Percentiles rank a stretch among this genome's conserved stretches.
Conservation (phyloP, 2,888 invertebrate genomes). For the Heliconius ethilla region DNA sequence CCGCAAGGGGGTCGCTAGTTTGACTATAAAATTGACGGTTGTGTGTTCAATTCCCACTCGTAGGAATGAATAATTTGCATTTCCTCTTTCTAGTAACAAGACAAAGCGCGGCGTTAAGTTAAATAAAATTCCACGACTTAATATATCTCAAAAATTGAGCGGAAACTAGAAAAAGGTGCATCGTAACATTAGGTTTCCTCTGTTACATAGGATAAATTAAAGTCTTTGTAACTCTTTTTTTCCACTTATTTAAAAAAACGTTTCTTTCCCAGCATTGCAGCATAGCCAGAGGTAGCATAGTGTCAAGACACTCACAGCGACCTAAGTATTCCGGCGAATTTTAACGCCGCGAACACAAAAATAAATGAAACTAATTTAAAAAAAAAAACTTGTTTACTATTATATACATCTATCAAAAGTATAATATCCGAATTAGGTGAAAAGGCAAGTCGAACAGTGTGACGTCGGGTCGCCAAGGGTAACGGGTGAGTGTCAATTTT, state of each 20-base stretch:
- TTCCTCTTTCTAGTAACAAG: background rate
- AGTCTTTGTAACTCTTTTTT: too few relatives aligned
- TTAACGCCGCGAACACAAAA: background rate
- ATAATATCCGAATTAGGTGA: constrained; percentile 6
- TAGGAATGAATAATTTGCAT: background rate
- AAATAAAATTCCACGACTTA: too few relatives aligned
- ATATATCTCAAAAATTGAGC: too few relatives aligned
- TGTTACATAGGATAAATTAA: background rate
- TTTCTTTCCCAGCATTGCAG: too few relatives aligned
- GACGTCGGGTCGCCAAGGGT: constrained; percentile 18
- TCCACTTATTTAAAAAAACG: too few relatives aligned
- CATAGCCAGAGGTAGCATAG: background rate
- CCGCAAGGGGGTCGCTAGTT: too few relatives aligned
- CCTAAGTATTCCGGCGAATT: background rate
- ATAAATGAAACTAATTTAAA: too few relatives aligned
- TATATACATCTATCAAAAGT: background rate
- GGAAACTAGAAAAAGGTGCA: background rate
- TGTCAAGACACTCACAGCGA: background rate
- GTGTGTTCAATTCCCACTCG: background rate
- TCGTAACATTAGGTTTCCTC: background rate
- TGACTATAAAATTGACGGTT: background rate
- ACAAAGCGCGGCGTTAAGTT: too few relatives aligned
- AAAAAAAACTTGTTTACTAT: background rate
- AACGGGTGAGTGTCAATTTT: constrained; percentile 63
- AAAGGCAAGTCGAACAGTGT: constrained; percentile 21